Base-by-base conservation (phyloP, 2,888 invertebrate species). In the Calliopum simillimum region DNA sequence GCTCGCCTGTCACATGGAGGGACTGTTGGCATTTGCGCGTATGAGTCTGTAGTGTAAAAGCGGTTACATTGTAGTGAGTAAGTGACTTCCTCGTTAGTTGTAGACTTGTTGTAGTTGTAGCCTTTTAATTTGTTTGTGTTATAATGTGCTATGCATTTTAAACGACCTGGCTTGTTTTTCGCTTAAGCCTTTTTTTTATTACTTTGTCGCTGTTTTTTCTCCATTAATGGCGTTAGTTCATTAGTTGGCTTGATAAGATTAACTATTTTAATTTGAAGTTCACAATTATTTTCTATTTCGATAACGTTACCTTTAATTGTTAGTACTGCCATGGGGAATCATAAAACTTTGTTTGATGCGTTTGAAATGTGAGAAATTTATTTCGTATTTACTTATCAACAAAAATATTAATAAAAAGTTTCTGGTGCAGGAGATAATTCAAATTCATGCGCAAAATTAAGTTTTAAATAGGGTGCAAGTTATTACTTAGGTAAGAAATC, bases 221-320 rank as follows among this genome's bases (percentile, higher is more conserved):
- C 14, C 47, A 61, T 71, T 79, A 79, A 80, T 80, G 81, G 80
- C 78, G 80, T 80, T 77, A 79, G 75, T 79, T 80, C 80, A 79
- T 80, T 80, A 80, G 79, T 78, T 59, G n/a, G 65, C 49, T 73
- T 78, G 81, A 80, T 80, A 79, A 80, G 81, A 80, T 79, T 75
- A 4, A 11, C 33, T n/a, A 47, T 46, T 73, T 58, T n/a, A 68
- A 47, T 49, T 63, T 73, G 71, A 13, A 23, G 14, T 23, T 14
- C 1, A 0, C 2, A 33, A 61, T 23, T 46, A 23, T 21, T 61
- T 19, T 16, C 43, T 43, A 5, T 43, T 33, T 16, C 16, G 43
- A 43, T 43, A 41, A 13, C 43, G 23, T 23, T 12, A 21, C 14
- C 1, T 13, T 33, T 33, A 33, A 33, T 33, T 33, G 33, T 8